phyloP scores from a whole-genome alignment of 1,140 invertebrate species.

The Drosophila kikkawai region DNA sequence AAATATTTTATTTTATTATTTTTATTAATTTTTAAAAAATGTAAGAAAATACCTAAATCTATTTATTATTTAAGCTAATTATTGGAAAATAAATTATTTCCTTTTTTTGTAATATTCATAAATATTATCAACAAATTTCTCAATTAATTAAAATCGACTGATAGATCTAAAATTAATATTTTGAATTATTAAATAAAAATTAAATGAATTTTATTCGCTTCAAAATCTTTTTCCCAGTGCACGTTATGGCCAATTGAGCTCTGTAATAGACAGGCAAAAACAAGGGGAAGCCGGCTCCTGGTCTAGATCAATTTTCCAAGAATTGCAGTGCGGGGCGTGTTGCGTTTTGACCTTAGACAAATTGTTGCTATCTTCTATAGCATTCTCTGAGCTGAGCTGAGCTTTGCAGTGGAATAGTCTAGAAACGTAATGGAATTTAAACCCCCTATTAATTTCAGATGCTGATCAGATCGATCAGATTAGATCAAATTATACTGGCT shows the following conservation, averaged over 20 bases:
- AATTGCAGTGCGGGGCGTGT: conserved; percentile 22
- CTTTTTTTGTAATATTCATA: no score
- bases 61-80: no score
- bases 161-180: no score
- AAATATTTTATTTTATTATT: no score
- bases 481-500: background rate
- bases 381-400: conserved; percentile 1
- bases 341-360: conserved; percentile 52
- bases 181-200: no score
- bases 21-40: background rate
- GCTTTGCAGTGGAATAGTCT: conserved; percentile 31
- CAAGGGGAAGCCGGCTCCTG: conserved; percentile 35
- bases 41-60: background rate
- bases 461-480: conserved; percentile 7
- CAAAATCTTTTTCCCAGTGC: background rate
- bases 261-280: conserved; percentile 32
- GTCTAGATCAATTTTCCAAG: conserved; percentile 49
- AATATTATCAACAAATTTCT: no score
- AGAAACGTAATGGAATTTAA: conserved; percentile 47
- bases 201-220: no score
- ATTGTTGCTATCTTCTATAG: conserved; percentile 16
- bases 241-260: conserved; percentile 43
- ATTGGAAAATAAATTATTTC: no score
- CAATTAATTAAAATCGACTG: no score
- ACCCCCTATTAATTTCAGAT: conserved; percentile 18